These are phyloP conservation scores for Paralinhomoeus sp. DNA, from an alignment of 2,888 invertebrate species.

Conservation along the genomic window DNA sequence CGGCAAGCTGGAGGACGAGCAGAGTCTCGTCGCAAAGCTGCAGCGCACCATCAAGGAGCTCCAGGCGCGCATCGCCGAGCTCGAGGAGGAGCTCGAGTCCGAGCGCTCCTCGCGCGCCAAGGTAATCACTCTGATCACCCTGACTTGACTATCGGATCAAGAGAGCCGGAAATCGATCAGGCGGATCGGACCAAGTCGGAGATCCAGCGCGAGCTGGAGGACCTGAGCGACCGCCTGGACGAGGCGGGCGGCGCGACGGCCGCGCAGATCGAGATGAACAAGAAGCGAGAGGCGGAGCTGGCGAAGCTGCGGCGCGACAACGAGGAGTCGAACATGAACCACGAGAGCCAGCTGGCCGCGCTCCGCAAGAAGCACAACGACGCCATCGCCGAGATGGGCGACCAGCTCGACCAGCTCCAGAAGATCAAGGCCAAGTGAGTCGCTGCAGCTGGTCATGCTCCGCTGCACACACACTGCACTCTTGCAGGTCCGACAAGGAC, in stretches of 20 bases:
- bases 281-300: constrained; percentile 97
- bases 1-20: constrained; percentile 89
- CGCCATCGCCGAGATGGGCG: constrained; percentile 93
- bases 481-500: constrained; percentile 15
- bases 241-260: constrained; percentile 98
- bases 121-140: no score
- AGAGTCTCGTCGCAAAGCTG: constrained; percentile 74
- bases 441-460: no score
- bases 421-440: constrained; percentile 90
- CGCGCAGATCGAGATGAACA: constrained; percentile 81
- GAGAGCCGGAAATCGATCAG: constrained; percentile 27
- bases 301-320: constrained; percentile 92
- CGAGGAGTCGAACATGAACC: constrained; percentile 56
- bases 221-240: constrained; percentile 84
- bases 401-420: constrained; percentile 97
- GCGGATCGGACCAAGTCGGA: constrained; percentile 95
- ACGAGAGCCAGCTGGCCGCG: constrained; percentile 80
- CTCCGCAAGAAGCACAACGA: constrained; percentile 99
- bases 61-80: constrained; percentile 78
- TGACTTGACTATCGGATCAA: no score
- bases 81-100: constrained; percentile 97
- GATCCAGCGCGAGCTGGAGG: constrained; percentile 85
- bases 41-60: constrained; percentile 98
- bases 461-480: no score
- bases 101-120: constrained; percentile 34